phyloP scores from a whole-genome alignment of 2,888 invertebrate species.

The Drosophila melanosoma region DNA sequence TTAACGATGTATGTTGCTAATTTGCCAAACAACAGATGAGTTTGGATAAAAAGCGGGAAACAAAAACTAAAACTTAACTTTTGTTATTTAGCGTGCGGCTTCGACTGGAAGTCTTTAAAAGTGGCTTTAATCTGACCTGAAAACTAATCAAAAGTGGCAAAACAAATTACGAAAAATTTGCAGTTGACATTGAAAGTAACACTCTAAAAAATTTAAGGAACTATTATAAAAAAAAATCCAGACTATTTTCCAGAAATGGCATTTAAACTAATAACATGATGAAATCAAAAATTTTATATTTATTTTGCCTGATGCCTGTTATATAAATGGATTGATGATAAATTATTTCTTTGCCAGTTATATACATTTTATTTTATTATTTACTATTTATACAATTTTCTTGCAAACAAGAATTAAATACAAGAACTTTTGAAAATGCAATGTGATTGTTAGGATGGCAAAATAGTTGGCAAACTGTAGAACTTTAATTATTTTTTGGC shows the following conservation, averaged over 20 bases:
- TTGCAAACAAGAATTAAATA: background rate
- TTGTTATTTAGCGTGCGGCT: background rate
- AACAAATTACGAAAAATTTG: background rate
- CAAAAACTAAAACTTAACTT: conserved; percentile 13
- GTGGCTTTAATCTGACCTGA: background rate
- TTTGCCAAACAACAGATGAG: conserved; percentile 55
- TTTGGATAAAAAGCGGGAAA: conserved; percentile 16
- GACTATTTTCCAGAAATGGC: background rate
- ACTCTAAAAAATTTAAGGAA: background rate
- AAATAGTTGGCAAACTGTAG: background rate
- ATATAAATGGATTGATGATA: background rate
- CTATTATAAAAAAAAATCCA: background rate
- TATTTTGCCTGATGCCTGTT: background rate
- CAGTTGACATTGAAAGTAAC: background rate
- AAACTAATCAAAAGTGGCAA: background rate
- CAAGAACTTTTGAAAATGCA: background rate
- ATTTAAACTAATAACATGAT: background rate
- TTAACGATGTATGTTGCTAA: conserved; percentile 68
- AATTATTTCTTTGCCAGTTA: background rate
- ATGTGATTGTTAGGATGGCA: background rate
- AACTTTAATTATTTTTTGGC: conserved; percentile 11
- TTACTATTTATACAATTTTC: background rate
- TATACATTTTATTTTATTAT: background rate
- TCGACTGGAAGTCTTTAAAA: background rate
- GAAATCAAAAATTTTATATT: background rate